Base-by-base conservation (phyloP, 2,113 vertebrate species). In the Phylloscopus whistleri region DNA sequence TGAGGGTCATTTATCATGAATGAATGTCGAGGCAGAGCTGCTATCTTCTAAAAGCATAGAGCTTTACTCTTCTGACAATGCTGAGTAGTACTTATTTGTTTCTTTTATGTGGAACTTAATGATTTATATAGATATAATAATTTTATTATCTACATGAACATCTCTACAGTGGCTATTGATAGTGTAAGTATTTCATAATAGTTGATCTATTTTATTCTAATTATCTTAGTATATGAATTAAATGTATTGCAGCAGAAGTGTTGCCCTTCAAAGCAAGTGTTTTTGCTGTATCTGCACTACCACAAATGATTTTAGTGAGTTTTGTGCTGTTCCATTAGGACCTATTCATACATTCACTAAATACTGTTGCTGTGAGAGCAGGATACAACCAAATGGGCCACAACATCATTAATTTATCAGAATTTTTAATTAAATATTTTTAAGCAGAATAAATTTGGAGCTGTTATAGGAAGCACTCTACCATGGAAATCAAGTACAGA, bases 1-100 rank as follows among this genome's bases (percentile, higher is more conserved):
- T 89, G 90, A 93, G 82, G 87, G 86, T 97, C 95, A 95, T 97
- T 97, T 97, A 95, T 96, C 95, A 96, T 75, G 89, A 95, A 96
- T 84, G 89, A 95, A 87, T 92, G 87, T 92, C 2, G 13, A 93
- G 77, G 89, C 39, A 93, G 63, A 90, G 95, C 51, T 82, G 35
- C 63, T 87, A 33, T 59, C 78, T 93, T 84, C 90, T 73, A 88
- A 88, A 91, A 86, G 30, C 51, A 49, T 44, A 24, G 31, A 37
- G 53, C 79, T 92, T 89, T 94, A 86, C 63, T 79, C 66, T 41
- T 92, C 75, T 89, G 75, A 94, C 64, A 87, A 84, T 73, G 44
- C 35, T 88, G 75, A 94, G 28, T 28, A 73, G 46, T 63, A 90
- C 72, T 84, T 87, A 87, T 91, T 86, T 93, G 48, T 91, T 87